Base-by-base conservation (phyloP, 1,140 invertebrate species). In the Ceratina japonica region DNA sequence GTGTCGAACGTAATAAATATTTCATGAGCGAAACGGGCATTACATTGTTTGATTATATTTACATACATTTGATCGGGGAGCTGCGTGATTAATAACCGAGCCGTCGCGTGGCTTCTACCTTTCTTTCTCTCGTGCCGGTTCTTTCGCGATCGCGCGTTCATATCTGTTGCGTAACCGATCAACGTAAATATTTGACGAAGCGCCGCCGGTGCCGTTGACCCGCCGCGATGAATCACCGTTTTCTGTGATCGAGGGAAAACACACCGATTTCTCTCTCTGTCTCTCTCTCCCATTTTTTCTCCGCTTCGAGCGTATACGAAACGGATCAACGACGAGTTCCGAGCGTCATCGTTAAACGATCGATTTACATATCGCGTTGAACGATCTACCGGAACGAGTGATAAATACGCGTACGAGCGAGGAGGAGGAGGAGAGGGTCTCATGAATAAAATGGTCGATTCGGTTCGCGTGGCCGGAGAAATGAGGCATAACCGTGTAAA, bases 401-500 rank as follows among this genome's bases (percentile, higher is more conserved):
- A 31, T 4, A 4, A 31, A 31, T 31, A 31, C 27, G 4, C 27
- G n/a, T n/a, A 31, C 27, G 27, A 31, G 27, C 27, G 27, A 31
- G 27, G 13, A 56, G 54, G n/a, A n/a, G n/a, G 52, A 13, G 52
- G 13, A 56, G 54, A 56, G 2, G 37, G 20, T 31, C n/a, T 31
- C 12, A 24, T 16, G 65, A 44, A 52, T 52, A n/a, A 77, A 77
- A 70, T 71, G 56, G 22, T 10, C 16, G 58, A 63, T 77, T 62
- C 18, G 15, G 27, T 63, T 22, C 22, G 75, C 13, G 66, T 73
- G 15, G 2, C 56, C 13, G 31, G 82, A 82, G 84, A 85, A 87
- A 87, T 73, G 80, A 83, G 78, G 61, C 52, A 68, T 75, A 84
- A 80, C 74, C 65, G 77, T 77, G 74, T 66, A 79, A 70, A 81